Conservation (phyloP, 2,888 invertebrate genomes). For the Harpalus rubripes region DNA sequence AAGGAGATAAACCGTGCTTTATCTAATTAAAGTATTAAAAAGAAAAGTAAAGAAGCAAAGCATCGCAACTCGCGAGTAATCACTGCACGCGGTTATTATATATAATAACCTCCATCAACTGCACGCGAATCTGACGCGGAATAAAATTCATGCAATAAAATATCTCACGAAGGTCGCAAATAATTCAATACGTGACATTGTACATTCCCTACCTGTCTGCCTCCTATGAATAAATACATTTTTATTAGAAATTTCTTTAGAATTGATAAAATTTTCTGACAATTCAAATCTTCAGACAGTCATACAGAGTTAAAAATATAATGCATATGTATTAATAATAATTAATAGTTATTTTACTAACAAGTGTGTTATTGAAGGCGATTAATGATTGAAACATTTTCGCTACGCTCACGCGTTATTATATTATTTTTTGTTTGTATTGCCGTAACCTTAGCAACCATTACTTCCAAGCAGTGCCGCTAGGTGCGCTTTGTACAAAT, state of each 20-base stretch:
- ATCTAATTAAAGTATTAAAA: slow-evolving; percentile 41
- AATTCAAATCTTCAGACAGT: too few relatives aligned
- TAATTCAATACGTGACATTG: slow-evolving; percentile 40
- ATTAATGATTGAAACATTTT: too few relatives aligned
- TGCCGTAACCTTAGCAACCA: too few relatives aligned
- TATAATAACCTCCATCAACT: slow-evolving; percentile 41
- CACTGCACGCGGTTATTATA: slow-evolving; percentile 26
- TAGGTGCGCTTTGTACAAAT: too few relatives aligned
- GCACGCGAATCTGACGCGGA: slow-evolving; percentile 48
- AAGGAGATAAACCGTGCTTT: slow-evolving; percentile 15
- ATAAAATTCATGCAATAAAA: slow-evolving; percentile 51
- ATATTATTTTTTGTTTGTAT: too few relatives aligned
- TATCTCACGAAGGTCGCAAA: slow-evolving; percentile 40
- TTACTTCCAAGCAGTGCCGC: too few relatives aligned
- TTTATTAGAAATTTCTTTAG: neutral
- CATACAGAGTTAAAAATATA: too few relatives aligned
- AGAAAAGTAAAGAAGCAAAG: slow-evolving; percentile 25
- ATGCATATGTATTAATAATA: too few relatives aligned
- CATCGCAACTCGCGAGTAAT: slow-evolving; percentile 8
- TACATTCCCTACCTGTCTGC: slow-evolving; percentile 13
- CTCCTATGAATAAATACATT: slow-evolving; percentile 9
- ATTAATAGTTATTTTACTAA: too few relatives aligned
- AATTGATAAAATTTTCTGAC: neutral
- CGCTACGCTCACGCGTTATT: too few relatives aligned
- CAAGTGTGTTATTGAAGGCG: too few relatives aligned